Conservation (phyloP, 2,797 vertebrate genomes). For the Phrynocephalus guinanensis region DNA sequence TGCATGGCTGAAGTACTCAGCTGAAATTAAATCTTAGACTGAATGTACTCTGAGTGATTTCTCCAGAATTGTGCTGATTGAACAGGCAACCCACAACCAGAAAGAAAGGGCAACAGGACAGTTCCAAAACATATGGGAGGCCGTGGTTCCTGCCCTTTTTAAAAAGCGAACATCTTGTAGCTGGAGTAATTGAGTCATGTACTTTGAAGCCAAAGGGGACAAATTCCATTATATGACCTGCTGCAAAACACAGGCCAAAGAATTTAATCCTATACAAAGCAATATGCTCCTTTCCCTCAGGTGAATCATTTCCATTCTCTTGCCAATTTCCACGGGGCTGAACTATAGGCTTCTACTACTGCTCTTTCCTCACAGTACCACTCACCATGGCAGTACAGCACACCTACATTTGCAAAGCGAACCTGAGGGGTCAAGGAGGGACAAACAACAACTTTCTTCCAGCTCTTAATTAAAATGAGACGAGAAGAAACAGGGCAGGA, state of each 20-base stretch:
- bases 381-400: not conserved
- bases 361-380: not conserved
- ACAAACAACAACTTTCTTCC: conserved; percentile 3
- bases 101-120: conserved; percentile 11
- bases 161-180: conserved; percentile 38
- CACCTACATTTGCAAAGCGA: conserved; percentile 12
- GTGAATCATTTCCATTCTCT: conserved; percentile 27
- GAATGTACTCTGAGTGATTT: not conserved
- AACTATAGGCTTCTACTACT: conserved; percentile 10
- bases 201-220: conserved; percentile 38
- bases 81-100: not conserved
- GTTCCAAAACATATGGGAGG: conserved; percentile 27
- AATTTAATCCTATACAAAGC: conserved; percentile 36
- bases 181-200: conserved; percentile 36
- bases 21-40: conserved; percentile 13
- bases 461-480: conserved; percentile 24
- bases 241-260: conserved; percentile 27
- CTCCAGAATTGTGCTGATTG: not conserved
- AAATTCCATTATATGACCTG: conserved; percentile 37
- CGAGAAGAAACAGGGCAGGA: conserved; percentile 2
- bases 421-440: conserved; percentile 13
- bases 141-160: conserved; percentile 7
- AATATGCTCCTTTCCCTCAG: conserved; percentile 36
- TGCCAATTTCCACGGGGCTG: conserved; percentile 23
- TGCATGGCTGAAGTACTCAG: conserved; percentile 10